Conservation (phyloP, 2,888 invertebrate genomes). For the Odontocolon sp. region DNA sequence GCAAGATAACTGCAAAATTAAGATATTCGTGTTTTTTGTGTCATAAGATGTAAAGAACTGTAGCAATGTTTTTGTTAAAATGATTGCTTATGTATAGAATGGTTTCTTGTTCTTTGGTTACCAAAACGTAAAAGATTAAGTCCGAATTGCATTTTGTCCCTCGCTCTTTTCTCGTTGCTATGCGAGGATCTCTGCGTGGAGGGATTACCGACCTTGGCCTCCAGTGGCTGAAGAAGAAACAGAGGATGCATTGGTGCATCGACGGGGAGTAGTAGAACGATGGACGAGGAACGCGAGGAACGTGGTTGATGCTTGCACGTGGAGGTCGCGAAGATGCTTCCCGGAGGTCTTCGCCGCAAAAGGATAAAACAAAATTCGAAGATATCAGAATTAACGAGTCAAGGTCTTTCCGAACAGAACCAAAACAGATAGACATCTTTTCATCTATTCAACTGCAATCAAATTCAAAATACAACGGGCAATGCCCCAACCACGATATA, state of each 20-base stretch:
- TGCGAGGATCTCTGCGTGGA: constrained; percentile 39
- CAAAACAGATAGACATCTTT: too few relatives aligned
- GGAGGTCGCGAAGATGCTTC: constrained; percentile 31
- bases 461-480: constrained; percentile 1
- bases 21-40: too few relatives aligned
- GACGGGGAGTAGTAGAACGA: constrained; percentile 3
- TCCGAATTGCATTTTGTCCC: constrained; percentile 49
- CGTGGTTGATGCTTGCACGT: constrained; percentile 35
- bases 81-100: too few relatives aligned
- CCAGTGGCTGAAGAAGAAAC: constrained; percentile 36
- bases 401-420: too few relatives aligned
- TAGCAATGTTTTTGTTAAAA: too few relatives aligned
- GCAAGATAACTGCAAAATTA: too few relatives aligned
- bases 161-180: constrained; percentile 56
- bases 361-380: constrained; percentile 9
- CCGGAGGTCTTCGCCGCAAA: constrained; percentile 19
- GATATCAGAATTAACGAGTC: too few relatives aligned
- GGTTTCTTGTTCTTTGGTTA: too few relatives aligned
- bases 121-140: constrained; percentile 51
- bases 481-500: constrained; percentile 1
- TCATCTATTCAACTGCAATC: too few relatives aligned
- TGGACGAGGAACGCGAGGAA: constrained; percentile 34
- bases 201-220: constrained; percentile 34
- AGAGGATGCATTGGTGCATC: constrained; percentile 41
- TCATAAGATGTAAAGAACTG: too few relatives aligned